These are phyloP conservation scores for Apteryx owenii DNA, from an alignment of 2,113 vertebrate genomes.

Conservation along the genomic window DNA sequence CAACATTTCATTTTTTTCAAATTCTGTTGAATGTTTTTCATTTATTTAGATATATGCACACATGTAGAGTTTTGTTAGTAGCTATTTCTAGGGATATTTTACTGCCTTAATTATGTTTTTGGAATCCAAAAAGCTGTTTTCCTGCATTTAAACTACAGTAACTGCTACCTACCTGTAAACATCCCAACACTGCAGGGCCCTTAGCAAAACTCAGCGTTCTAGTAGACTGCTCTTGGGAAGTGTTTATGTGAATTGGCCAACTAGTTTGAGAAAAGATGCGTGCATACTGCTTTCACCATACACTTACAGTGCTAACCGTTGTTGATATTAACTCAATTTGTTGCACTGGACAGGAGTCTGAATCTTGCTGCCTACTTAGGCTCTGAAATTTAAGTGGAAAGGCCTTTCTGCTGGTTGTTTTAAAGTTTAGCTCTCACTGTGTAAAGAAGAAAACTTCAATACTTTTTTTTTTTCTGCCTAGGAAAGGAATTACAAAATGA, in stretches of 20 bases:
- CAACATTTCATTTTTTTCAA: not conserved
- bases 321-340: slow-evolving; percentile 18
- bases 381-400: not conserved
- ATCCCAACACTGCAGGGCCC: not conserved
- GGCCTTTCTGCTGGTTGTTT: not conserved
- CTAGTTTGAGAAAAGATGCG: not conserved
- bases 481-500: not conserved
- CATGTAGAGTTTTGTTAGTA: not conserved
- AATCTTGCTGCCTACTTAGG: not conserved
- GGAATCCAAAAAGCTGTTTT: not conserved
- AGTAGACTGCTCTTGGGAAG: not conserved
- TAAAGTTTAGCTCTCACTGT: not conserved
- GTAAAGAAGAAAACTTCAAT: not conserved
- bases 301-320: not conserved
- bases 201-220: not conserved
- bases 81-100: not conserved
- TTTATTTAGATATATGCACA: not conserved
- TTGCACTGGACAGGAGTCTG: not conserved
- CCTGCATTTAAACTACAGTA: not conserved
- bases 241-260: not conserved
- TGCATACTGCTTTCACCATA: not conserved
- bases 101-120: not conserved
- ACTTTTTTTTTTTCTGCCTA: not conserved
- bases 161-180: not conserved
- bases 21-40: not conserved